These are phyloP conservation scores for Lucilia cuprina DNA, from an alignment of 1,140 invertebrate species.

Conservation along the genomic window DNA sequence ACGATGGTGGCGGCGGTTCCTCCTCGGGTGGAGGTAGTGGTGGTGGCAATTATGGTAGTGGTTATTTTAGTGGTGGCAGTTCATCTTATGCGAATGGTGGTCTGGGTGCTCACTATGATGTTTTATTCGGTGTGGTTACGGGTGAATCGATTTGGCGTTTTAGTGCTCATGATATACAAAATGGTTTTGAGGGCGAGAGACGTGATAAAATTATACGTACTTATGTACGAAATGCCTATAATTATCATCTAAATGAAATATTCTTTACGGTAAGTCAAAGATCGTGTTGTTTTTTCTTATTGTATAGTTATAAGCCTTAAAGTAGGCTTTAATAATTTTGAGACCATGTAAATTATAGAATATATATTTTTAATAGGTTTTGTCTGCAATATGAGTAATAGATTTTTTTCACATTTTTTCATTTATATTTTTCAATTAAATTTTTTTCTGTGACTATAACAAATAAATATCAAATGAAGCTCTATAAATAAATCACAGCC, in stretches of 20 bases:
- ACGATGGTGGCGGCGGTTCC: constrained; percentile 44
- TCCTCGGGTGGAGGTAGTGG: constrained; percentile 16
- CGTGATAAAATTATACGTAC: constrained; percentile 91
- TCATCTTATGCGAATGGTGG: constrained; percentile 44
- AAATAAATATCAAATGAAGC: too few relatives aligned
- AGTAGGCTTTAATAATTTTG: too few relatives aligned
- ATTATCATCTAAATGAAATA: constrained; percentile 95
- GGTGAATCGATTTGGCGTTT: constrained; percentile 84
- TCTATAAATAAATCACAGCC: background rate
- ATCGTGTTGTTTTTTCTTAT: too few relatives aligned
- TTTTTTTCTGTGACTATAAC: background rate
- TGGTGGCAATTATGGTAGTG: constrained; percentile 23
- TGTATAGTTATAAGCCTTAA: too few relatives aligned
- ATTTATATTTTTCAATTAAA: background rate
- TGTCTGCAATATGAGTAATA: background rate
- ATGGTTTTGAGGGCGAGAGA: constrained; percentile 88
- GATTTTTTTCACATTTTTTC: background rate
- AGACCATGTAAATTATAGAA: too few relatives aligned
- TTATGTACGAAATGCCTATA: constrained; percentile 91
- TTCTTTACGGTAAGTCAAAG: constrained; percentile 81
- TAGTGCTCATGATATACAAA: constrained; percentile 80
- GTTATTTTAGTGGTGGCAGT: constrained; percentile 41
- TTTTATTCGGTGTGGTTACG: constrained; percentile 84
- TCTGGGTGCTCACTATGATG: constrained; percentile 70
- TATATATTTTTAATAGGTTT: too few relatives aligned